Evolutionary conservation across 53 echinoderm and acorn worm genomes (phyloP), one percentile per base, ranked within the genome.

Genomic region (Patiria pectinifera): DNA sequence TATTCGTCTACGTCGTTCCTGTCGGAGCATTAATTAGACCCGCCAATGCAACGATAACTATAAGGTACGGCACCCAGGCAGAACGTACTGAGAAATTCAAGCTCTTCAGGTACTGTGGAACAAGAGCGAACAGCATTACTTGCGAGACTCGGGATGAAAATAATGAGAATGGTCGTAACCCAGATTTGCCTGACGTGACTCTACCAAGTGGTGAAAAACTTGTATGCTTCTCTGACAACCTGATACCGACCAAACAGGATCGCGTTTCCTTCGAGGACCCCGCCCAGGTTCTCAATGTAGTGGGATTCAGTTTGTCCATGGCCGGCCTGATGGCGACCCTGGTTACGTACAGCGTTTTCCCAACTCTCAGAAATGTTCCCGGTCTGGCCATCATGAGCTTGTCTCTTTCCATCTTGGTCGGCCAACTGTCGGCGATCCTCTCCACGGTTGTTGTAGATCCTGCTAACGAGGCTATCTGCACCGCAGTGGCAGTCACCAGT

Each of bases 361-460:
- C 69, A 23, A 69, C 45, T 66, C 47, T 85, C 16, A 85, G 85
- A 45, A 85, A 85, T 9, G 70, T 10, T 6, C 85, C 62, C 6
- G 85, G 69, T 15, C 61, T 85, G 14, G 85, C 85, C 25, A 62
- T 85, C 48, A 85, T 85, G 85, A 85, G 85, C 47, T 46, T 85
- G 85, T 85, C 85, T 25, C 25, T 62, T 16, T 62, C 83, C 59
- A 82, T 82, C 82, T 83, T 83, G 24, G 6, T 59, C 4, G 83
- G 58, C 59, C 83, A 83, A 83, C 61, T 83, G 2, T 83, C 24
- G 61, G 53, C 83, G 24, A 83, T 83, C 3, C 43, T 83, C 13
- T 83, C 83, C 62, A 22, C 53, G 21, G 83, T 83, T 58, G 83
- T 83, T 2, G 59, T 61, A 2, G 59, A 14, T 12, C 21, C 23